Evolutionary conservation across 2,888 invertebrate genomes (phyloP).

Genomic region (Lagria hirta): DNA sequence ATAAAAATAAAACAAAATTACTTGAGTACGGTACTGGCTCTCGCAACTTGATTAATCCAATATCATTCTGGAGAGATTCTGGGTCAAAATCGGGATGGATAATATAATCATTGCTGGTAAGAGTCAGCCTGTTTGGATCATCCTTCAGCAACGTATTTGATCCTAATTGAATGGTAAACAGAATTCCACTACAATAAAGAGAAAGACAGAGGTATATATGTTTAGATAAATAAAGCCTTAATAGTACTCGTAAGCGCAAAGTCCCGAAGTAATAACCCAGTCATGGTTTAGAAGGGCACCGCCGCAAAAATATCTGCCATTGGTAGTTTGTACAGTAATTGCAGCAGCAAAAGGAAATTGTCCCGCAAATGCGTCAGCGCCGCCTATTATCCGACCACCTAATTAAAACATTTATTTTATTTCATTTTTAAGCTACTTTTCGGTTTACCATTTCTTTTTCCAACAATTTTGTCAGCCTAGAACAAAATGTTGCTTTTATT

Average conservation of each 20-base stretch:
- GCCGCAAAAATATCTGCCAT: neutral
- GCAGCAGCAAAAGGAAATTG: slow-evolving; percentile 6
- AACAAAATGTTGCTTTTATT: no score
- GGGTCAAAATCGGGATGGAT: slow-evolving; percentile 2
- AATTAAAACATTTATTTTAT: no score
- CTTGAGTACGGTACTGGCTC: neutral
- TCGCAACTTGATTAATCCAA: slow-evolving; percentile 5
- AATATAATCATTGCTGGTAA: neutral
- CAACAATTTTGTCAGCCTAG: no score
- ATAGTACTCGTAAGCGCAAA: slow-evolving; percentile 3
- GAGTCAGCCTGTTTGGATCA: slow-evolving; percentile 1
- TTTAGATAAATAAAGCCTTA: no score
- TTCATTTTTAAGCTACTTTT: no score
- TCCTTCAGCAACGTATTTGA: neutral
- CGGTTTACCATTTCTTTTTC: no score
- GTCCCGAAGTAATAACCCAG: neutral
- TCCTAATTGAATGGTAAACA: neutral
- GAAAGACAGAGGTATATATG: no score
- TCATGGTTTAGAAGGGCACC: slow-evolving; percentile 1
- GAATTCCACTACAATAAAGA: neutral
- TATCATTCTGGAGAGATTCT: slow-evolving; percentile 1
- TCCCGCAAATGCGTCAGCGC: neutral
- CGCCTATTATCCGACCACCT: slow-evolving; percentile 5
- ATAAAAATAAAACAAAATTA: neutral
- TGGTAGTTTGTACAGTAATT: neutral